These are phyloP conservation scores for Leptopilina clavipes DNA, from an alignment of 1,140 invertebrate genomes.

Conservation along the genomic window DNA sequence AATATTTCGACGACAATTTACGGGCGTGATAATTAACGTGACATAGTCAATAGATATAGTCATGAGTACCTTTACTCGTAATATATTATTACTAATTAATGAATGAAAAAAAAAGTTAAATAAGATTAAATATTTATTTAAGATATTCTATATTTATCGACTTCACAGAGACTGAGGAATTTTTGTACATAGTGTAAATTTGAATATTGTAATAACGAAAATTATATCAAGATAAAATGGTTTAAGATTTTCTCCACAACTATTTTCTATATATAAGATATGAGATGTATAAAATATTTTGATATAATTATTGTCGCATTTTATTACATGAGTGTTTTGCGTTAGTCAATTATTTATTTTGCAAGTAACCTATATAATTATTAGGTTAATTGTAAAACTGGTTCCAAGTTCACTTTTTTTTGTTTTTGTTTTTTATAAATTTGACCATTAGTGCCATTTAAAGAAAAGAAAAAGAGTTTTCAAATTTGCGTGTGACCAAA, in stretches of 20 bases:
- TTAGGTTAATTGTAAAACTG: no score
- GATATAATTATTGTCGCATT: no score
- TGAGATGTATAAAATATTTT: no score
- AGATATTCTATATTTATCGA: conserved; percentile 34
- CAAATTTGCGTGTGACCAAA: conserved; percentile 35
- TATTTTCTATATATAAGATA: neutral
- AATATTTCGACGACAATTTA: neutral
- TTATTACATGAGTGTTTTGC: no score
- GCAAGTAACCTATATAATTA: no score
- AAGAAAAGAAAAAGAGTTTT: no score
- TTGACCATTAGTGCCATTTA: no score
- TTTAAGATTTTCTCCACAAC: neutral
- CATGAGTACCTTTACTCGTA: conserved; percentile 53
- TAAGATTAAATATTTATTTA: conserved; percentile 58
- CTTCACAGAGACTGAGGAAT: neutral
- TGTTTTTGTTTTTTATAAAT: no score
- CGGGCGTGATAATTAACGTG: conserved; percentile 25
- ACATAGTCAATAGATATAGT: conserved; percentile 50
- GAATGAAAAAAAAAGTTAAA: conserved; percentile 40
- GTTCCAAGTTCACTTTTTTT: no score
- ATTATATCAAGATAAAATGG: neutral
- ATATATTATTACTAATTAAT: conserved; percentile 10
- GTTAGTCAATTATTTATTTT: no score
- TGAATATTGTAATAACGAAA: conserved; percentile 40
- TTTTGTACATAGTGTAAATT: conserved; percentile 57